Conservation (phyloP, 2,888 invertebrate species). For the Pollenia griseotomentosa region DNA sequence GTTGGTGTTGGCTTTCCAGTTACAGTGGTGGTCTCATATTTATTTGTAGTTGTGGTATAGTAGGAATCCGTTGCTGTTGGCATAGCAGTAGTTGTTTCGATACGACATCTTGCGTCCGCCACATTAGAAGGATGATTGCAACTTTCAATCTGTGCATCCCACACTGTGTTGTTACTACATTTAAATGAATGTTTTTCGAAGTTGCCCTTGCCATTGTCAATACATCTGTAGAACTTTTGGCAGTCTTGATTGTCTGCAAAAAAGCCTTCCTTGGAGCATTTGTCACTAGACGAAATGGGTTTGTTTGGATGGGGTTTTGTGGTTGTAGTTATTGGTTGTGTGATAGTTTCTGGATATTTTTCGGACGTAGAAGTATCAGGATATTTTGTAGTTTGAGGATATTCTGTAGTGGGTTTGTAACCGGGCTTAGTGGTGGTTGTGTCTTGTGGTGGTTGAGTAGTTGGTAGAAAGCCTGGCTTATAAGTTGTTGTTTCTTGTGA, state of each 20-base stretch:
- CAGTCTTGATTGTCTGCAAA: slow-evolving; percentile 85
- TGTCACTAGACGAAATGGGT: slow-evolving; percentile 77
- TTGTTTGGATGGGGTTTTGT: slow-evolving; percentile 73
- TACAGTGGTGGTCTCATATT: slow-evolving; percentile 46
- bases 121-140: slow-evolving; percentile 78
- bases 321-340: slow-evolving; percentile 67
- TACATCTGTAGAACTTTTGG: slow-evolving; percentile 88
- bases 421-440: slow-evolving; percentile 62
- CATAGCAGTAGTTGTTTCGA: slow-evolving; percentile 62
- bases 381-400: slow-evolving; percentile 19
- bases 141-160: slow-evolving; percentile 84
- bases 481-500: slow-evolving; percentile 24
- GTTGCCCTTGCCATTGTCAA: slow-evolving; percentile 86
- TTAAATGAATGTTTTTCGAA: slow-evolving; percentile 86
- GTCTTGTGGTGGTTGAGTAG: slow-evolving; percentile 36
- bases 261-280: slow-evolving; percentile 83
- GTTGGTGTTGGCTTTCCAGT: slow-evolving; percentile 56
- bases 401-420: slow-evolving; percentile 55
- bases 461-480: slow-evolving; percentile 39
- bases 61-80: slow-evolving; percentile 56
- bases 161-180: slow-evolving; percentile 87
- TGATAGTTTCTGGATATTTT: slow-evolving; percentile 62
- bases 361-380: slow-evolving; percentile 42
- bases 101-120: slow-evolving; percentile 75
- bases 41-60: slow-evolving; percentile 60